Percentiles rank a stretch among this genome's conserved stretches.
Evolutionary conservation across 2,113 vertebrate species (phyloP).

Genomic region (Alligator mississippiensis): DNA sequence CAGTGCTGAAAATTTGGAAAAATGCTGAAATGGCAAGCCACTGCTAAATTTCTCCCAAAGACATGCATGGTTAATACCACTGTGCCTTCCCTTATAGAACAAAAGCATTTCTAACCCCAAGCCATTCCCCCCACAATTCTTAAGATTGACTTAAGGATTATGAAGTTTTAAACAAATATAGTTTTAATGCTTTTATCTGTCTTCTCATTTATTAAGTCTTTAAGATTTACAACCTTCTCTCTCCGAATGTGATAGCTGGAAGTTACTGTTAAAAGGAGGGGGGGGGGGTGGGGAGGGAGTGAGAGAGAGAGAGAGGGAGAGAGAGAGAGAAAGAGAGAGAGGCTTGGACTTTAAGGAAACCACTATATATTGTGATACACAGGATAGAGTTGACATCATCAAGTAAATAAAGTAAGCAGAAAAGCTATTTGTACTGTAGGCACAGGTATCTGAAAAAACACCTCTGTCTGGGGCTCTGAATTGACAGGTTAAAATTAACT

Average conservation of each 20-base stretch:
- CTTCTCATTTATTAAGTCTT: background rate
- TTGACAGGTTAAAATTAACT: conserved; percentile 35
- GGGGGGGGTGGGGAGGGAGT: background rate
- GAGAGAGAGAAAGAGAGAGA: background rate
- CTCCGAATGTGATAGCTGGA: background rate
- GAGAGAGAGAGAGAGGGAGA: background rate
- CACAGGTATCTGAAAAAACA: background rate
- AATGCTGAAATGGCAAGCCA: background rate
- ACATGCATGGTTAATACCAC: background rate
- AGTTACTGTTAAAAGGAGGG: conserved; percentile 37
- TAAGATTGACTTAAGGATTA: background rate
- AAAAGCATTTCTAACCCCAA: background rate
- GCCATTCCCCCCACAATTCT: background rate
- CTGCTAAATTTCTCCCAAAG: background rate
- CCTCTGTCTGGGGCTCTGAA: conserved; percentile 19
- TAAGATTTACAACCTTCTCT: background rate
- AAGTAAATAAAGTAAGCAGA: conserved; percentile 12
- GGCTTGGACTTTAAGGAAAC: background rate
- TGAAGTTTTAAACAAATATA: background rate
- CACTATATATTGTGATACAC: background rate
- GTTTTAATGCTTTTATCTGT: background rate
- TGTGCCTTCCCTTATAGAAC: background rate
- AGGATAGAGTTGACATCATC: conserved; percentile 21
- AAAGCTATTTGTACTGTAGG: background rate
- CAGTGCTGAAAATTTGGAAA: background rate